Evolutionary conservation across 2,113 vertebrate species (phyloP).

Genomic region (Neopipo cinnamomea): DNA sequence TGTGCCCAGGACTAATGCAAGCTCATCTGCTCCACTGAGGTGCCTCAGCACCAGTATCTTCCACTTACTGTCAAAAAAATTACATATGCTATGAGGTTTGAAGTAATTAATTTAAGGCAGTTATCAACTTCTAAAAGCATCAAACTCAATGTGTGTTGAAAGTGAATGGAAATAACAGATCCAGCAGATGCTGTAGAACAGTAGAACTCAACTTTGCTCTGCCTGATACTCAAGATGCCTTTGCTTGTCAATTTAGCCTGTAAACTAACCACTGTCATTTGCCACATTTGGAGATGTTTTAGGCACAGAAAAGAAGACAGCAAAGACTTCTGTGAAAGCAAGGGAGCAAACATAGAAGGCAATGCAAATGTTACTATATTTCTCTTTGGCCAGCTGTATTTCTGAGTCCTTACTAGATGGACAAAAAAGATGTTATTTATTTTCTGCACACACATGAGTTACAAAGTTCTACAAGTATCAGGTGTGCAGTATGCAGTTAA

Average conservation of each 20-base stretch:
- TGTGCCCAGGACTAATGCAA: background rate
- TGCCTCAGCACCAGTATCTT: background rate
- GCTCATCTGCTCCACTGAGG: background rate
- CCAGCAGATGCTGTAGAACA: background rate
- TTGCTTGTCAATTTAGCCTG: background rate
- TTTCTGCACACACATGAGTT: background rate
- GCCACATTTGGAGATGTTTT: background rate
- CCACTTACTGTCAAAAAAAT: background rate
- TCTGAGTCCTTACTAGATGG: background rate
- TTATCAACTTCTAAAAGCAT: background rate
- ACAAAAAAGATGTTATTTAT: background rate
- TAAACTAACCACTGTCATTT: background rate
- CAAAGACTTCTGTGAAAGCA: background rate
- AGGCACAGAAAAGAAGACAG: background rate
- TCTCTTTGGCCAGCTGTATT: background rate
- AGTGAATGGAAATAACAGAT: background rate
- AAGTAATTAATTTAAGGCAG: background rate
- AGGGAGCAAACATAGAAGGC: background rate
- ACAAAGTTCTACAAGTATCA: background rate
- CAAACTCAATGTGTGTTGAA: background rate
- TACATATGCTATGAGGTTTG: background rate
- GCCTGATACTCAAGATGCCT: background rate
- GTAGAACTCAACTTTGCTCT: background rate
- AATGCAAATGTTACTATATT: background rate
- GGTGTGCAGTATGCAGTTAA: background rate